Percentiles rank a stretch among this genome's conserved stretches.
These are phyloP conservation scores for Temnothorax ravouxi DNA, from an alignment of 2,888 invertebrate species.

Conservation along the genomic window DNA sequence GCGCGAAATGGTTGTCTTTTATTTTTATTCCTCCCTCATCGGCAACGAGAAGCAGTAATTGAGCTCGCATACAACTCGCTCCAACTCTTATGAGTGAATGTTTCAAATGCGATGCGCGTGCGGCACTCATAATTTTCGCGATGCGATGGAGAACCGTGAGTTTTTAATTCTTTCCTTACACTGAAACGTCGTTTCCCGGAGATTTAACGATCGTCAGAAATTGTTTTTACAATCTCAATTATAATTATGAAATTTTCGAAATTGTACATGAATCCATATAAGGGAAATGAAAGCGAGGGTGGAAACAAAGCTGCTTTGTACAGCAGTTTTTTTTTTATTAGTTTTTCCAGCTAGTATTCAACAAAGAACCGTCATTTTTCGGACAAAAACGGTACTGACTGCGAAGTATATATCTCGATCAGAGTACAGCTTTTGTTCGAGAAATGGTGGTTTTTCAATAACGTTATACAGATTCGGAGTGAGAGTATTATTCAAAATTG, in stretches of 20 bases:
- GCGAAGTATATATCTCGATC: conserved; percentile 1
- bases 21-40: not conserved
- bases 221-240: not conserved
- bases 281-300: not conserved
- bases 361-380: conserved; percentile 28
- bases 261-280: not conserved
- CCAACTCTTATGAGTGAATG: not conserved
- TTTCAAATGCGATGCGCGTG: conserved; percentile 1
- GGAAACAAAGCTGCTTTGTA: conserved; percentile 28
- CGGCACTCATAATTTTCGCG: conserved; percentile 12
- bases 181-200: not conserved
- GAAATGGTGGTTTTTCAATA: conserved; percentile 27
- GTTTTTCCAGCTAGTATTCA: conserved; percentile 20
- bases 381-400: conserved; percentile 22
- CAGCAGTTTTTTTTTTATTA: not conserved
- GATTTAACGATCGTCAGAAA: not conserved
- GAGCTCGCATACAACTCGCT: conserved; percentile 7
- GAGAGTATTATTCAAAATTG: conserved; percentile 9
- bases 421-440: conserved; percentile 7
- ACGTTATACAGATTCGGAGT: not conserved
- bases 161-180: not conserved
- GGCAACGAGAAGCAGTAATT: conserved; percentile 32
- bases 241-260: conserved; percentile 2
- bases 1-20: conserved; percentile 23
- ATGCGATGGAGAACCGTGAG: not conserved